Conservation (phyloP, 2,113 vertebrate species). For the Mormyrus lacerda region DNA sequence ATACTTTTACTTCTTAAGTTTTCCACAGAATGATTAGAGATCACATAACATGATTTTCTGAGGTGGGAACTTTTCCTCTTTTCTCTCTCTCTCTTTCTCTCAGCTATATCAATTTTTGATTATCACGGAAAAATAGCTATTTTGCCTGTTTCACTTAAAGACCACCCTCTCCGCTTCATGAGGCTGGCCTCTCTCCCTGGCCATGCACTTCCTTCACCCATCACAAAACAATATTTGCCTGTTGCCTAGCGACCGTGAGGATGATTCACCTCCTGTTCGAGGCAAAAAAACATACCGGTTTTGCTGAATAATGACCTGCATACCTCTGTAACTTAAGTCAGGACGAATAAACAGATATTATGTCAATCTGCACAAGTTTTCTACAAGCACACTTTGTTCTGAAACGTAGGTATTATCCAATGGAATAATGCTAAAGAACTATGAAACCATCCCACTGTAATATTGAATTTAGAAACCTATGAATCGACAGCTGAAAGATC, state of each 20-base stretch:
- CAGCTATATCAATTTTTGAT: background rate
- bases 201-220: conserved; percentile 27
- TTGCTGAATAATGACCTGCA: conserved; percentile 51
- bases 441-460: background rate
- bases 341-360: background rate
- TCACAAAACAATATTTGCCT: conserved; percentile 57
- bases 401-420: background rate
- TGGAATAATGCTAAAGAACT: background rate
- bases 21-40: background rate
- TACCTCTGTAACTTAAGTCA: conserved; percentile 40
- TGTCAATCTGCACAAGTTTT: background rate
- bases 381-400: background rate
- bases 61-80: background rate
- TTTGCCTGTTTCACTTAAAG: background rate
- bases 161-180: background rate
- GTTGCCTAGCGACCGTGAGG: conserved; percentile 57
- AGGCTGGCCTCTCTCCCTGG: conserved; percentile 19
- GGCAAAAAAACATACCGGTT: conserved; percentile 46
- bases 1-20: background rate
- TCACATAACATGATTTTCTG: background rate
- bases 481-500: background rate
- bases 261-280: conserved; percentile 48
- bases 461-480: background rate
- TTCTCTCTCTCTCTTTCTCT: background rate
- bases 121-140: background rate